Evolutionary conservation across 2,797 vertebrate species (phyloP), one percentile per base, ranked within the genome.

Genomic region (Phoeniculus purpureus): DNA sequence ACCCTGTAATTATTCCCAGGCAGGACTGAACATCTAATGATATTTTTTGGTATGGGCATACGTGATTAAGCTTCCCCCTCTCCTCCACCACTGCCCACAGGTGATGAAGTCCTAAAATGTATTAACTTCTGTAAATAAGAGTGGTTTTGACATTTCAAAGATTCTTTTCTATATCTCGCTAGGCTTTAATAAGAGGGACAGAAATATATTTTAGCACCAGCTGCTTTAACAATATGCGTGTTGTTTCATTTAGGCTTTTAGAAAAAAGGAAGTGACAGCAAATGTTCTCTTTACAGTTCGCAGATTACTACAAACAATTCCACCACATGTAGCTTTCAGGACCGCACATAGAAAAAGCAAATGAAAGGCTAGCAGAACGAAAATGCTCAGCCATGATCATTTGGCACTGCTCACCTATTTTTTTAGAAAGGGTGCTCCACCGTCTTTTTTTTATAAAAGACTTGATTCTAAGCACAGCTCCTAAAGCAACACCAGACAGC

Each of bases 251-350:
- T 27, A 72, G 18, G 32, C 15, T 72, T 87, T 92, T 40, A 60
- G n/a, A 64, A 85, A n/a, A 82, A 85, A 58, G 60, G 34, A 89
- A 92, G 79, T 65, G 52, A 51, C 37, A 81, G 45, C 55, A 81
- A 85, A 83, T 23, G 29, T 77, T 87, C 73, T 75, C 61, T 89
- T 90, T 89, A 82, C 73, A 82, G 70, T 90, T 92, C 82, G 79
- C 27, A 77, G 29, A 81, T 51, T 82, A 80, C n/a, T 40, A 70
- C 31, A 84, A 85, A 56, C 40, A 78, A 52, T 81, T 81, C 74
- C 31, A 85, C 60, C 62, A 61, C 27, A 34, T 40, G 32, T 68
- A 90, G 32, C 37, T 93, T 93, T 90, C 34, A 74, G 50, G 78
- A 51, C 2, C 1, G 40, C n/a, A 54, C 23, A 19, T 2, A 15